A percentile compares a stretch with the other conserved stretches of the same genome.
These are phyloP conservation scores for Sebastolobus alascanus DNA, from an alignment of 2,797 vertebrate species.

Conservation along the genomic window DNA sequence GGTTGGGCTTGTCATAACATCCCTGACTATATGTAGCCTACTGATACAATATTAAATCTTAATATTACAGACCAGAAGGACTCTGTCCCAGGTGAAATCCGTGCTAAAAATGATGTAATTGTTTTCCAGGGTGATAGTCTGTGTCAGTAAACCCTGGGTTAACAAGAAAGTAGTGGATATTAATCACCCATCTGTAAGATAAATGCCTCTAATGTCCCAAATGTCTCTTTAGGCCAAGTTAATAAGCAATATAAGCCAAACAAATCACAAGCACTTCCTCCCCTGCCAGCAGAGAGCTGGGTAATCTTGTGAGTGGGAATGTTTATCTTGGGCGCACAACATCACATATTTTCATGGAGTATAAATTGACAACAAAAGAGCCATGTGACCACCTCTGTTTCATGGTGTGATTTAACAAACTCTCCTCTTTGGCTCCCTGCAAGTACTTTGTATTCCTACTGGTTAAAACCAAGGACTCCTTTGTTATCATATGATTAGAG, in stretches of 20 bases:
- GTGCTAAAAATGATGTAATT: background rate
- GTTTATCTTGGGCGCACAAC: slow-evolving; percentile 45
- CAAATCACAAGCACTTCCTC: background rate
- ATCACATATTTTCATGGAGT: slow-evolving; percentile 49
- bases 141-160: background rate
- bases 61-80: background rate
- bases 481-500: background rate
- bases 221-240: background rate
- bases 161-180: background rate
- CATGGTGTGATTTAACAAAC: slow-evolving; percentile 10
- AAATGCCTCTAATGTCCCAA: background rate
- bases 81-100: background rate
- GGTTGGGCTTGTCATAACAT: background rate
- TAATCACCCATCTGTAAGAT: background rate
- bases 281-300: background rate
- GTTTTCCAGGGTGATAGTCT: background rate
- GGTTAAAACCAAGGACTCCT: background rate
- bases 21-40: background rate
- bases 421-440: background rate
- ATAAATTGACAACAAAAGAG: slow-evolving; percentile 34
- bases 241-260: slow-evolving; percentile 19
- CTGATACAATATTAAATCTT: background rate
- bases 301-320: slow-evolving; percentile 51
- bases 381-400: slow-evolving; percentile 10
- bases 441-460: background rate